Conservation (phyloP, 2,797 vertebrate genomes). For the Cephalopachus bancanus region DNA sequence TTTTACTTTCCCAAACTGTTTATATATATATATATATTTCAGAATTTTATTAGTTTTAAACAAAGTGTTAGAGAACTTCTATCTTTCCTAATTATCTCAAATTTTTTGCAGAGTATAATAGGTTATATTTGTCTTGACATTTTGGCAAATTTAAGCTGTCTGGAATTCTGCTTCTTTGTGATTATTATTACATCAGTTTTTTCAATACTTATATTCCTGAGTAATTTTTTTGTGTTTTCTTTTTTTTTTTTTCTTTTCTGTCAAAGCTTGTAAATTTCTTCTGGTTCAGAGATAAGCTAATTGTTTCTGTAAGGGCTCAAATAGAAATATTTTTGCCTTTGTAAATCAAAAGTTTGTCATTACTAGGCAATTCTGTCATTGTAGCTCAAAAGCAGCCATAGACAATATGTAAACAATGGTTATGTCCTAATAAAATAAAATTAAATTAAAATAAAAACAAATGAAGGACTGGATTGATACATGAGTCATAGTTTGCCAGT, state of each 20-base stretch:
- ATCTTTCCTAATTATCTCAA: not conserved
- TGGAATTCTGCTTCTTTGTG: no score
- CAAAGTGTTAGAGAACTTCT: not conserved
- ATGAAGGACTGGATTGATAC: accelerated
- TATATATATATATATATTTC: not conserved
- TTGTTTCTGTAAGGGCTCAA: not conserved
- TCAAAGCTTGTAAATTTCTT: not conserved
- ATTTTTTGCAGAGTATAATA: no score
- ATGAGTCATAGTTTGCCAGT: accelerated
- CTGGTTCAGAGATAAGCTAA: not conserved
- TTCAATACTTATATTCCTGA: no score
- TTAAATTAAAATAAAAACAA: not conserved
- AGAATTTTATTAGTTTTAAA: not conserved
- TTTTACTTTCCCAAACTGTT: not conserved
- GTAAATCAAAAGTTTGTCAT: not conserved
- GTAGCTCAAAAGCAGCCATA: no score
- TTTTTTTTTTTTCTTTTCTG: not conserved
- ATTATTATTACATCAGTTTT: no score
- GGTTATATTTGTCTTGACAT: no score
- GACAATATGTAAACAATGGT: not conserved
- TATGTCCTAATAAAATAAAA: not conserved
- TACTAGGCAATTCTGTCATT: not conserved
- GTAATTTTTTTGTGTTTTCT: no score
- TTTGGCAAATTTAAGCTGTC: no score
- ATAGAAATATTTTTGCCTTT: not conserved